phyloP scores from a whole-genome alignment of 2,888 invertebrate genomes.

The Rhagonycha lutea region DNA sequence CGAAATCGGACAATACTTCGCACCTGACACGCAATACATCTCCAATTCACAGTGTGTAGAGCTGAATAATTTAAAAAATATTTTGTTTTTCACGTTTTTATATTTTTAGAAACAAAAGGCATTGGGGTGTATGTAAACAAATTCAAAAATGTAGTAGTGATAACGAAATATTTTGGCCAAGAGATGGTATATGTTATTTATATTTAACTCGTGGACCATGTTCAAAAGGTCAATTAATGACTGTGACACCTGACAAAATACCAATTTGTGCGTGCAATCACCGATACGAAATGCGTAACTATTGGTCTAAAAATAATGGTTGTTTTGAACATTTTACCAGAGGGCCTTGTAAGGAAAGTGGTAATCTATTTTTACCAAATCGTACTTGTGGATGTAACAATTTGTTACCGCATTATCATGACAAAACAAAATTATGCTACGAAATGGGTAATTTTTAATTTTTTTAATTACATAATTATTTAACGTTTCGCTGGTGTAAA shows the following conservation, averaged over 20 bases:
- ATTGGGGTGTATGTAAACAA: slow-evolving; percentile 75
- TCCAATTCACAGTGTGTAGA: slow-evolving; percentile 34
- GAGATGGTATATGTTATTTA: slow-evolving; percentile 75
- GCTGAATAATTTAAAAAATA: background rate
- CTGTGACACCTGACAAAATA: slow-evolving; percentile 62
- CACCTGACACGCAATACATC: slow-evolving; percentile 61
- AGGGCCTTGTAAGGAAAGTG: slow-evolving; percentile 78
- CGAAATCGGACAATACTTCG: slow-evolving; percentile 72
- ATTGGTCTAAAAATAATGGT: slow-evolving; percentile 64
- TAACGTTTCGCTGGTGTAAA: too few species aligned
- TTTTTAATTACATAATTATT: background rate
- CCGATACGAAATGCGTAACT: slow-evolving; percentile 54
- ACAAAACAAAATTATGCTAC: slow-evolving; percentile 70
- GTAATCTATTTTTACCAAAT: slow-evolving; percentile 77
- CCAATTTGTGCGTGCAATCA: slow-evolving; percentile 65
- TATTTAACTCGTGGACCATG: slow-evolving; percentile 76
- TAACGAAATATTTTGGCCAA: slow-evolving; percentile 76
- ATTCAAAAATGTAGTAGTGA: slow-evolving; percentile 67
- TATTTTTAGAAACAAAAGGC: slow-evolving; percentile 49
- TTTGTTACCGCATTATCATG: slow-evolving; percentile 75
- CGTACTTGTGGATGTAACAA: slow-evolving; percentile 73
- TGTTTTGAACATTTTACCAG: slow-evolving; percentile 81
- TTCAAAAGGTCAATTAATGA: slow-evolving; percentile 71
- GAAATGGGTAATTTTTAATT: slow-evolving; percentile 65
- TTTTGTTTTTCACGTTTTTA: background rate